Percentiles rank a stretch among this genome's conserved stretches.
These are phyloP conservation scores for Felis catus DNA, from an alignment of 2,113 vertebrate genomes.

Conservation along the genomic window DNA sequence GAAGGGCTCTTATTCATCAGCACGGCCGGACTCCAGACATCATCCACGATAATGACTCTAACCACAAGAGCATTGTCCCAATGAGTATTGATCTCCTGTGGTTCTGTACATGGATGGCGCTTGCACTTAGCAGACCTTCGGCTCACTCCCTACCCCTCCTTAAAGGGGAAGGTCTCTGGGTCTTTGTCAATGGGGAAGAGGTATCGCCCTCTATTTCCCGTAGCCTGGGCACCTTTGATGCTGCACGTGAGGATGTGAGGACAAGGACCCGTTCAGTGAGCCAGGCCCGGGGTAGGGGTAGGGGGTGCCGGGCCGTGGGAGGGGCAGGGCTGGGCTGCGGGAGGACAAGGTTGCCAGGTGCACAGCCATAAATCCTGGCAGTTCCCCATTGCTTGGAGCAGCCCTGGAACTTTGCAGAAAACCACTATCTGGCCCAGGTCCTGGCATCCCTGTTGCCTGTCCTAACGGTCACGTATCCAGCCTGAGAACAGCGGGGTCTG, in stretches of 20 bases:
- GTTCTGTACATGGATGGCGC: not conserved
- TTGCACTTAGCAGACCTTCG: not conserved
- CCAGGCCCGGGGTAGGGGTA: not conserved
- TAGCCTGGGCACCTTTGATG: not conserved
- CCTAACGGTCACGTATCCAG: not conserved
- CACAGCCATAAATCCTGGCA: not conserved
- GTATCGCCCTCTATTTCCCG: not conserved
- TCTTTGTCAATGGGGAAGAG: not conserved
- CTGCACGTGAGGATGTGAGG: accelerated
- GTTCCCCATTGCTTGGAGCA: not conserved
- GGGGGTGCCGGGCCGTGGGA: too few species aligned
- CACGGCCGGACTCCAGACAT: not conserved
- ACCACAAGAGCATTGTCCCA: not conserved
- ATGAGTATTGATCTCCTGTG: not conserved
- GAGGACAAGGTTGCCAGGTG: not conserved
- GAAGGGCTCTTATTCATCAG: not conserved
- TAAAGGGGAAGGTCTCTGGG: not conserved
- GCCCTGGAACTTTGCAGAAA: not conserved
- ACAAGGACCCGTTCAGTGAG: not conserved
- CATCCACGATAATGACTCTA: not conserved
- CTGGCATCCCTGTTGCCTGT: not conserved
- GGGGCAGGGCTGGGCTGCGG: not conserved
- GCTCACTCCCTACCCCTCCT: not conserved
- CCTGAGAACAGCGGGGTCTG: not conserved
- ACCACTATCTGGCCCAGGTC: not conserved